Conservation (phyloP, 2,888 invertebrate genomes). For the Vanessa cardui region DNA sequence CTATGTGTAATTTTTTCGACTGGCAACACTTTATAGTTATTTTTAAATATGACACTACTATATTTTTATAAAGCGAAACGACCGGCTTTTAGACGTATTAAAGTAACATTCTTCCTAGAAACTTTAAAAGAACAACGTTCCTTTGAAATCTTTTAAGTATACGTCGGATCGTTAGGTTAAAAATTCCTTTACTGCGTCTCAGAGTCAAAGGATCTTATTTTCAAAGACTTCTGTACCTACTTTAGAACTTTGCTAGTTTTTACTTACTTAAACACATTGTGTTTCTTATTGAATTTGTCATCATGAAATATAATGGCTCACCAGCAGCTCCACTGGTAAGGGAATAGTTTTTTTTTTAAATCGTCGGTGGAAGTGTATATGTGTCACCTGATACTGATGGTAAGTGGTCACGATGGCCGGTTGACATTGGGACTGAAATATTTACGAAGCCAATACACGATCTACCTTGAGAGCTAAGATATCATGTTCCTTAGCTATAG, state of each 20-base stretch:
- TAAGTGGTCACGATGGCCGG: too few species aligned
- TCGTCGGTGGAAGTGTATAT: too few species aligned
- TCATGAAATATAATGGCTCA: background rate
- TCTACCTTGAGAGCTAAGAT: too few species aligned
- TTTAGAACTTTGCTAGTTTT: constrained; percentile 9
- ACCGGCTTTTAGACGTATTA: constrained; percentile 16
- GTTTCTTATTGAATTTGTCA: background rate
- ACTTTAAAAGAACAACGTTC: constrained; percentile 25
- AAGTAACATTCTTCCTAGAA: constrained; percentile 23
- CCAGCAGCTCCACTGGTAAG: too few species aligned
- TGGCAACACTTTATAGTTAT: background rate
- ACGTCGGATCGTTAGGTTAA: constrained; percentile 31
- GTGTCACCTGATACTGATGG: too few species aligned
- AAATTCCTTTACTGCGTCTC: constrained; percentile 23
- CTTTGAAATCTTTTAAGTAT: constrained; percentile 31
- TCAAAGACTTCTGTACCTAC: constrained; percentile 15
- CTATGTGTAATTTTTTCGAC: background rate
- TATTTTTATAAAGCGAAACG: background rate
- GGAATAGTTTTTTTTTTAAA: too few species aligned
- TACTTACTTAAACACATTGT: constrained; percentile 1
- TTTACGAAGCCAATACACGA: too few species aligned
- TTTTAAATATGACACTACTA: background rate
- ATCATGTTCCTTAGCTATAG: too few species aligned
- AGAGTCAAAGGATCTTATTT: constrained; percentile 27
- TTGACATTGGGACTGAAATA: too few species aligned